Percentiles rank a stretch among this genome's conserved stretches.
These are phyloP conservation scores for Drosophila mayaguana DNA, from an alignment of 2,888 invertebrate species.

Conservation along the genomic window DNA sequence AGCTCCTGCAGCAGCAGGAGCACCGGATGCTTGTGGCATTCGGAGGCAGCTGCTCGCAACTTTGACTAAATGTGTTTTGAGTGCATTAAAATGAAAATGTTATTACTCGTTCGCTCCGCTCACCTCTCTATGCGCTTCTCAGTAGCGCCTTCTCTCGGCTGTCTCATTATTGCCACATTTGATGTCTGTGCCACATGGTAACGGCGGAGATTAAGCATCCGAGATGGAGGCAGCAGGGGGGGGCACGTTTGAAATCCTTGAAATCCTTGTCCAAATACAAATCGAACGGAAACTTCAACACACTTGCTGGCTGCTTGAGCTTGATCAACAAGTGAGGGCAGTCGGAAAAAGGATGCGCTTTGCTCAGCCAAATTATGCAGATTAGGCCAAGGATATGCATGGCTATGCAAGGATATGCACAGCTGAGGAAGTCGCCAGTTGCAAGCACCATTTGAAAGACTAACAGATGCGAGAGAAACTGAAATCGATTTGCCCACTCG, in stretches of 20 bases:
- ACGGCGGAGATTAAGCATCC: slow-evolving; percentile 69
- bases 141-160: slow-evolving; percentile 10
- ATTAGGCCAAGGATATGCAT: slow-evolving; percentile 46
- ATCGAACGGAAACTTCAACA: slow-evolving; percentile 50
- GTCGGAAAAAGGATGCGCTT: slow-evolving; percentile 23
- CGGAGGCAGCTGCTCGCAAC: slow-evolving; percentile 61
- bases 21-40: slow-evolving; percentile 58
- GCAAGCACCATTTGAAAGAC: slow-evolving; percentile 32
- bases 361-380: slow-evolving; percentile 68
- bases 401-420: slow-evolving; percentile 17
- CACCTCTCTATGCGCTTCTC: slow-evolving; percentile 1
- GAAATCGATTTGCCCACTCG: slow-evolving; percentile 18
- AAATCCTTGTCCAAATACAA: slow-evolving; percentile 2
- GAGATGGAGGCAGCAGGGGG: slow-evolving; percentile 29
- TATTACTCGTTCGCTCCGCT: slow-evolving; percentile 55
- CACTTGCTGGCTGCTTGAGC: slow-evolving; percentile 22
- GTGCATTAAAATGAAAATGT: slow-evolving; percentile 78
- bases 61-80: slow-evolving; percentile 78
- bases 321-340: slow-evolving; percentile 58
- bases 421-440: slow-evolving; percentile 29
- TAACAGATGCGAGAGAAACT: slow-evolving; percentile 18
- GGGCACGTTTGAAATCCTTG: background rate
- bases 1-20: slow-evolving; percentile 4
- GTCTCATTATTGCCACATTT: slow-evolving; percentile 73
- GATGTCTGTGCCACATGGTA: slow-evolving; percentile 41